A percentile compares a stretch with the other conserved stretches of the same genome.
phyloP scores from a whole-genome alignment of 2,888 invertebrate genomes.

The Tetranychus piercei region DNA sequence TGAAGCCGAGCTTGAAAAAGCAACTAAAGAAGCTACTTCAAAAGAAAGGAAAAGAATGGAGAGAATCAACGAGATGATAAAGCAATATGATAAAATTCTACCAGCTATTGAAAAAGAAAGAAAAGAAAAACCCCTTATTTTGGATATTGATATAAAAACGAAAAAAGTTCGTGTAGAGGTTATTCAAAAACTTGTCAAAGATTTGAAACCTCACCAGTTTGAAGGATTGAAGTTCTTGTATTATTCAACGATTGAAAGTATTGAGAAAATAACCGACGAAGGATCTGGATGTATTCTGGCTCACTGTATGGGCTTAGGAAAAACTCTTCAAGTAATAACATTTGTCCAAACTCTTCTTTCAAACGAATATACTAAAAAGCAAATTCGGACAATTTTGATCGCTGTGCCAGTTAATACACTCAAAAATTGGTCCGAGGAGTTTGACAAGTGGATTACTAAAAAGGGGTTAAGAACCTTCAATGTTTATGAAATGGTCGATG shows the following conservation, averaged over 20 bases:
- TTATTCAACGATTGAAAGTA: slow-evolving; percentile 75
- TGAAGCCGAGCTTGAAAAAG: not conserved
- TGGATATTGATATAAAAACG: slow-evolving; percentile 63
- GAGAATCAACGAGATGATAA: not conserved
- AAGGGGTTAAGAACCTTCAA: not conserved
- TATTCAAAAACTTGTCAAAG: slow-evolving; percentile 50
- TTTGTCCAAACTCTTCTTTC: slow-evolving; percentile 34
- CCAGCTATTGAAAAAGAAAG: slow-evolving; percentile 19
- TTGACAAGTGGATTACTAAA: slow-evolving; percentile 55
- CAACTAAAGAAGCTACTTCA: not conserved
- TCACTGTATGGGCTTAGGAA: slow-evolving; percentile 93
- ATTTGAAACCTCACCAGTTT: slow-evolving; percentile 76
- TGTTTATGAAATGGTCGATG: slow-evolving; percentile 42
- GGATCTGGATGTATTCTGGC: slow-evolving; percentile 85
- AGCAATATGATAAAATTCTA: not conserved
- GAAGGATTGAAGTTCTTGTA: slow-evolving; percentile 72
- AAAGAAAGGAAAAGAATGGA: not conserved
- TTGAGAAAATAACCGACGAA: slow-evolving; percentile 47
- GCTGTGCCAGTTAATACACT: slow-evolving; percentile 87
- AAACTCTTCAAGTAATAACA: slow-evolving; percentile 54
- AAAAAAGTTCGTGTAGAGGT: slow-evolving; percentile 63
- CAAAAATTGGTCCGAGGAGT: slow-evolving; percentile 88
- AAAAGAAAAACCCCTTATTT: slow-evolving; percentile 31
- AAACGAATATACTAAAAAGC: slow-evolving; percentile 38
- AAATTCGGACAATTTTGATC: slow-evolving; percentile 57